Conservation (phyloP, 1,140 invertebrate species). For the Branchinecta lindahli region DNA sequence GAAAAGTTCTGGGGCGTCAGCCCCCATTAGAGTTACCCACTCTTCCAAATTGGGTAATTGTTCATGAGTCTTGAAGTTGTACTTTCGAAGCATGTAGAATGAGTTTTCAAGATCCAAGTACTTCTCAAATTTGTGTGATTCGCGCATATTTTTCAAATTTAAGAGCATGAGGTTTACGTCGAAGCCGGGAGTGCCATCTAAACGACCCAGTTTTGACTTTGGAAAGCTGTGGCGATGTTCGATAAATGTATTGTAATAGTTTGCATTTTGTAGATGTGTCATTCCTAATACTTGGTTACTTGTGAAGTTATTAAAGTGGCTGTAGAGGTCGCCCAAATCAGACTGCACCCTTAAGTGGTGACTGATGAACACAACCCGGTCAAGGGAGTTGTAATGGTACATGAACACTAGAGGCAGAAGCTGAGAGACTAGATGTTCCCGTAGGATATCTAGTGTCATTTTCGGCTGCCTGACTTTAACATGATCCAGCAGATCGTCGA, state of each 20-base stretch:
- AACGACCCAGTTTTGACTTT: slow-evolving; percentile 18
- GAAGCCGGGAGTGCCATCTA: slow-evolving; percentile 22
- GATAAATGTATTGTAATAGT: slow-evolving; percentile 21
- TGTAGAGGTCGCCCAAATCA: slow-evolving; percentile 21
- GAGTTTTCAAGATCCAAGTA: slow-evolving; percentile 20
- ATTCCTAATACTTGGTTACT: slow-evolving; percentile 19
- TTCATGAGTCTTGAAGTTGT: slow-evolving; percentile 19
- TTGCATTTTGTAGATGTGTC: slow-evolving; percentile 17
- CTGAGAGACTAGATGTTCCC: slow-evolving; percentile 18
- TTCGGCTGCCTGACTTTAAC: slow-evolving; percentile 7
- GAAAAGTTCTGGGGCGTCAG: slow-evolving; percentile 20
- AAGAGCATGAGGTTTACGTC: slow-evolving; percentile 21
- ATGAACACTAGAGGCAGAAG: slow-evolving; percentile 22
- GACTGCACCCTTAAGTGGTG: slow-evolving; percentile 17
- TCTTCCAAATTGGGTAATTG: slow-evolving; percentile 21
- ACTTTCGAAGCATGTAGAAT: slow-evolving; percentile 21
- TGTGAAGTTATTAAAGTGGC: slow-evolving; percentile 19
- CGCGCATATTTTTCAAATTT: slow-evolving; percentile 21
- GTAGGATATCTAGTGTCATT: slow-evolving; percentile 14
- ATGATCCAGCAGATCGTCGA: slow-evolving; percentile 11
- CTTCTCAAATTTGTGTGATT: slow-evolving; percentile 14
- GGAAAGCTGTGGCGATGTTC: slow-evolving; percentile 18
- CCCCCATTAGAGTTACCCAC: slow-evolving; percentile 21
- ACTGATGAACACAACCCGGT: slow-evolving; percentile 20
- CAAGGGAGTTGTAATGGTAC: slow-evolving; percentile 20